These are phyloP conservation scores for Salvelinus alpinus DNA, from an alignment of 2,113 vertebrate species.

Conservation along the genomic window DNA sequence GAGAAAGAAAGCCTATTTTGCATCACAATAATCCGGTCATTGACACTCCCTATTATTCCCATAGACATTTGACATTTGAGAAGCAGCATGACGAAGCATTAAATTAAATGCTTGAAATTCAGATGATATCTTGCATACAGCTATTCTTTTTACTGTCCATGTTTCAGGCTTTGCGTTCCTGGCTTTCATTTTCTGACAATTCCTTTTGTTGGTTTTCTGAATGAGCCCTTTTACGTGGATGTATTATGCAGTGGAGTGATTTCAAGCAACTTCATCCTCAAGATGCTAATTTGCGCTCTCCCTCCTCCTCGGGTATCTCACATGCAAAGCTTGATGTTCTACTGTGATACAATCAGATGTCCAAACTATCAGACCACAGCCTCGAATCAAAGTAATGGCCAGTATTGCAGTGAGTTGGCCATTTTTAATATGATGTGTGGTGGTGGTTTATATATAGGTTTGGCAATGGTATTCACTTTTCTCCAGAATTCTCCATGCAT, in stretches of 20 bases:
- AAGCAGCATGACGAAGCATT: background rate
- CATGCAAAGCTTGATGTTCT: background rate
- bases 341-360: background rate
- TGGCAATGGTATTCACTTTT: background rate
- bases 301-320: background rate
- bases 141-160: background rate
- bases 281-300: background rate
- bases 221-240: background rate
- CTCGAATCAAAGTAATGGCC: background rate
- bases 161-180: background rate
- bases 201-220: background rate
- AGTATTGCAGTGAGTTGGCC: background rate
- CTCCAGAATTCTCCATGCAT: background rate
- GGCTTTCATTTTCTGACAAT: background rate
- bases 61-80: background rate
- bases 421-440: background rate
- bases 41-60: background rate
- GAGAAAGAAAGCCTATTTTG: background rate
- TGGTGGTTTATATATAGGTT: too few relatives aligned
- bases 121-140: background rate
- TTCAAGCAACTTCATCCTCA: background rate
- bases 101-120: background rate
- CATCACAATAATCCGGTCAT: slow-evolving; percentile 1
- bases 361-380: background rate
- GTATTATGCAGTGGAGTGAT: slow-evolving; percentile 1